Evolutionary conservation across 1,140 invertebrate genomes (phyloP).

Genomic region (Hermetia illucens): DNA sequence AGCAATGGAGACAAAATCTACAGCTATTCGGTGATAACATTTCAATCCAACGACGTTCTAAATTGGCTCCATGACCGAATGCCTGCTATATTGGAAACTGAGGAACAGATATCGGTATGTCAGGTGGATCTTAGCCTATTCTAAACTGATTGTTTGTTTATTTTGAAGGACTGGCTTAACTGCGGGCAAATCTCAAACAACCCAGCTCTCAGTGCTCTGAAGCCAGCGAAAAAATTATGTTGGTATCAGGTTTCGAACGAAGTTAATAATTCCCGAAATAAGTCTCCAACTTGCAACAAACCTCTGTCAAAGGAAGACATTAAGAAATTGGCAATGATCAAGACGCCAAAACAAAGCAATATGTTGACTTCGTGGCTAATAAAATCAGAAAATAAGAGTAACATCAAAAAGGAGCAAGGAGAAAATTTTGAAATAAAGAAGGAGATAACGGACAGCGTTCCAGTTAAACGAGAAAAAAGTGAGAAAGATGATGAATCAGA

Average conservation of each 20-base stretch:
- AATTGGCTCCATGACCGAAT: constrained; percentile 65
- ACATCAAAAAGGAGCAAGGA: too few relatives aligned
- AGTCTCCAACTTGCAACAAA: constrained; percentile 51
- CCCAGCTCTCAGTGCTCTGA: constrained; percentile 38
- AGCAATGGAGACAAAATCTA: constrained; percentile 44
- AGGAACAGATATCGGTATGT: constrained; percentile 49
- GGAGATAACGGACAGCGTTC: too few relatives aligned
- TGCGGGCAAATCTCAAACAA: constrained; percentile 38
- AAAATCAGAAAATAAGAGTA: too few relatives aligned
- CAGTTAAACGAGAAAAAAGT: too few relatives aligned
- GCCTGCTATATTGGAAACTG: constrained; percentile 57
- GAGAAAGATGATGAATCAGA: too few relatives aligned
- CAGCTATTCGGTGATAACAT: constrained; percentile 66
- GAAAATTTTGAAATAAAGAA: too few relatives aligned
- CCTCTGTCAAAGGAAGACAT: constrained; percentile 25
- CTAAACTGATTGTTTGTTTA: background rate
- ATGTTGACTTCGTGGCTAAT: too few relatives aligned
- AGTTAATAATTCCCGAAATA: constrained; percentile 60
- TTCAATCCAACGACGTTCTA: constrained; percentile 52
- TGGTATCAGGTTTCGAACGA: constrained; percentile 55
- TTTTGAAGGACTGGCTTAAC: constrained; percentile 53
- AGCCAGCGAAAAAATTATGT: constrained; percentile 35
- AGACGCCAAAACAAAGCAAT: too few relatives aligned
- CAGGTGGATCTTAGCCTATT: background rate
- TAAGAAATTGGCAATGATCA: too few relatives aligned